phyloP scores from a whole-genome alignment of 2,797 vertebrate genomes.

The Discoglossus pictus region DNA sequence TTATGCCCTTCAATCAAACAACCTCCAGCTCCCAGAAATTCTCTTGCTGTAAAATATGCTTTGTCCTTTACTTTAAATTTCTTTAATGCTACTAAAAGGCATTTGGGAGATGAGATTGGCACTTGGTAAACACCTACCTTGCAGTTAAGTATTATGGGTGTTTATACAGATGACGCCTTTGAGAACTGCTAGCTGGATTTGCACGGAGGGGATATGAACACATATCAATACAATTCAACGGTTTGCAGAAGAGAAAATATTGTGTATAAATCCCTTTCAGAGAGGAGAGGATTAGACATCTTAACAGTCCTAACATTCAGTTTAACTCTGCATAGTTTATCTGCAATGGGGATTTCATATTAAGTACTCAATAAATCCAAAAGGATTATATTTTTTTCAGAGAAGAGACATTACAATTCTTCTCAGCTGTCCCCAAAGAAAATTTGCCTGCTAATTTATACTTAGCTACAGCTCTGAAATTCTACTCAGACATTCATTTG shows the following conservation, averaged over 20 bases:
- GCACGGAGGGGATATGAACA: too few species aligned
- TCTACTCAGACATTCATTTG: conserved; percentile 24
- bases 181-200: too few species aligned
- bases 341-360: conserved; percentile 29
- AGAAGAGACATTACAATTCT: conserved; percentile 27
- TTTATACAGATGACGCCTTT: too few species aligned
- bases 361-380: conserved; percentile 41
- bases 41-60: too few species aligned
- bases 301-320: conserved; percentile 28
- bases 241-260: conserved; percentile 1
- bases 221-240: conserved; percentile 14
- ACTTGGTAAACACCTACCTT: too few species aligned
- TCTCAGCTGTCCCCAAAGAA: conserved; percentile 19
- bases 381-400: conserved; percentile 27
- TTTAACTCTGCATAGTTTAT: conserved; percentile 8
- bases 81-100: too few species aligned
- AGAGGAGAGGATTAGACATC: conserved; percentile 26
- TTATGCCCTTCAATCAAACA: too few species aligned
- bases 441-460: conserved; percentile 24
- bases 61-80: too few species aligned
- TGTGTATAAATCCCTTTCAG: conserved; percentile 16
- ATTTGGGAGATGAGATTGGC: too few species aligned
- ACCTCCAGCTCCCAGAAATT: too few species aligned
- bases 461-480: background rate
- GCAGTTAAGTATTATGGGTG: too few species aligned